phyloP scores from a whole-genome alignment of 64 coral and sea anemone species.

The Exaiptasia diaphana region DNA sequence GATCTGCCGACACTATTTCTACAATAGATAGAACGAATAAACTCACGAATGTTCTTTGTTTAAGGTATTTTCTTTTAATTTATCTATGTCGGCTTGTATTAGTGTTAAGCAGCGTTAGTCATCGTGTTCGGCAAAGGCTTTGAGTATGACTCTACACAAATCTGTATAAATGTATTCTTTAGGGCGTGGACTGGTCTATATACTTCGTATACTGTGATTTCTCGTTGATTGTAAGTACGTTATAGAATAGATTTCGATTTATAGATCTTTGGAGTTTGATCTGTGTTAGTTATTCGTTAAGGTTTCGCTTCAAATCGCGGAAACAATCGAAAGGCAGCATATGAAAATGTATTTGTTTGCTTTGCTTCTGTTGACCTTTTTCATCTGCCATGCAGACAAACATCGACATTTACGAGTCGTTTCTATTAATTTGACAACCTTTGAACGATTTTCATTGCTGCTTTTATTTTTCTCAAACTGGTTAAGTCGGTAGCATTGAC shows the following conservation, averaged over 20 bases:
- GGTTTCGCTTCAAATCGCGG: constrained; percentile 1
- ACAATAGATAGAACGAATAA: constrained; percentile 8
- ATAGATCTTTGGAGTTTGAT: background rate
- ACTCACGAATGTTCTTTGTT: background rate
- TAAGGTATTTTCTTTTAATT: background rate
- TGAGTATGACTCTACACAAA: background rate
- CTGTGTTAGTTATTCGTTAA: background rate
- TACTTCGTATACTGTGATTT: background rate
- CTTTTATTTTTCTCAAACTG: background rate
- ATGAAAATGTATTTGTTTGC: background rate
- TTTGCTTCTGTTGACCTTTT: background rate
- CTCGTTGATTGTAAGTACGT: background rate
- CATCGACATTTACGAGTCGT: background rate
- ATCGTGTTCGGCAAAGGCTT: background rate
- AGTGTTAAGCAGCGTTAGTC: background rate
- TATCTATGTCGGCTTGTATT: background rate
- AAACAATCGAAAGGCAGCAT: background rate
- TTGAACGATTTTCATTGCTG: background rate
- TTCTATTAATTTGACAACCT: background rate
- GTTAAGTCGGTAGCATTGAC: background rate
- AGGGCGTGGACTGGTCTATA: background rate
- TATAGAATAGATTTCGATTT: background rate
- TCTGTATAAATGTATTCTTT: background rate
- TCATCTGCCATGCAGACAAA: constrained; percentile 2
- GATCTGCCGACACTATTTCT: constrained; percentile 7